Evolutionary conservation across 1,140 invertebrate species (phyloP), one percentile per base, ranked within the genome.

Genomic region (Trissolcus basalis): DNA sequence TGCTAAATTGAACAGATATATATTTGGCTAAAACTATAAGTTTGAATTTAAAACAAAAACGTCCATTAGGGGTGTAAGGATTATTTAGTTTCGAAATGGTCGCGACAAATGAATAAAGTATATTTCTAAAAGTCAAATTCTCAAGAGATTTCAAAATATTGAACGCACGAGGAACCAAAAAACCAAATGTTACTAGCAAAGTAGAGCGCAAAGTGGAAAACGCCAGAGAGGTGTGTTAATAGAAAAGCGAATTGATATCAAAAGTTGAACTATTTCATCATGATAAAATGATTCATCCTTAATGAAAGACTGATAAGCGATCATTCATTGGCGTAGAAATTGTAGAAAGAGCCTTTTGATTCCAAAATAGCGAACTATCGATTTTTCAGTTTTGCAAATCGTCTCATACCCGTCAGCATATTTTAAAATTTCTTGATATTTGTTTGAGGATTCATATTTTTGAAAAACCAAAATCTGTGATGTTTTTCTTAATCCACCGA

Each of bases 361-460:
- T 27, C 19, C 19, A 27, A 27, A 27, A 27, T 3, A 27, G 19
- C 19, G 19, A 27, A 27, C 6, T 27, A 27, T 3, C 6, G 6
- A 27, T 27, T 27, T 6, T 6, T 27, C 19, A 6, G 19, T 27
- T n/a, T 63, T 53, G 36, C 49, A 41, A 27, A 4, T 59, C 48
- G 13, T n/a, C 44, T 14, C 12, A 47, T 55, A n/a, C n/a, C 54
- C 13, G 43, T 49, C 50, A 43, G 49, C 14, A 60, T 69, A 71
- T 71, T 71, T 71, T 67, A 33, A 67, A 74, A 74, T 74, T 59
- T 74, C 71, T 67, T 68, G 72, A 69, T 14, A 69, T 70, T 63
- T 61, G 33, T 36, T 56, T 32, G 44, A 68, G 64, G 11, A 58
- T 49, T 32, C 45, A 61, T 75, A 69, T 64, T 75, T 75, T 69